These are phyloP conservation scores for Pasiphila rectangulata DNA, from an alignment of 2,888 invertebrate species.

Conservation along the genomic window DNA sequence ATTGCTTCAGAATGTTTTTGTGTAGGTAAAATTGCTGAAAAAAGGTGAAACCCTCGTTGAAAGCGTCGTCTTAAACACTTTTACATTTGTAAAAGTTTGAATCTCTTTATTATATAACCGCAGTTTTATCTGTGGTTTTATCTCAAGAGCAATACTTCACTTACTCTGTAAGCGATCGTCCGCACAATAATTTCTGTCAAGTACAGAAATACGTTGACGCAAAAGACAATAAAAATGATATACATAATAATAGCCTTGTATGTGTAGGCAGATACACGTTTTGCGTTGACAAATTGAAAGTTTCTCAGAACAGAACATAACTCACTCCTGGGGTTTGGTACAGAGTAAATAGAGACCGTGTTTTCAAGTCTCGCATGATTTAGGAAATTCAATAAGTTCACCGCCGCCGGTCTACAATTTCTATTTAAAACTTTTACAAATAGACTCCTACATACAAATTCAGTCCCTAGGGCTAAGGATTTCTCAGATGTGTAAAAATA, in stretches of 20 bases:
- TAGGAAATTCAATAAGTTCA: constrained; percentile 3
- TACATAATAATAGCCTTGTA: background rate
- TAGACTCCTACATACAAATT: too few species aligned
- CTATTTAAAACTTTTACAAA: background rate
- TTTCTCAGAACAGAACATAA: constrained; percentile 14
- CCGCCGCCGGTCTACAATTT: background rate
- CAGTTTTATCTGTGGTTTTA: background rate
- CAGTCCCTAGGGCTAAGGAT: too few species aligned
- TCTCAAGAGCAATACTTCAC: background rate
- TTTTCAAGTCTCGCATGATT: constrained; percentile 12
- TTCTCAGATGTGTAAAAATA: too few species aligned
- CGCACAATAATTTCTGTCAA: constrained; percentile 41
- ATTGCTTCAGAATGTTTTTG: too few species aligned
- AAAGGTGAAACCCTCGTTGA: too few species aligned
- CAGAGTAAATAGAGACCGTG: constrained; percentile 2
- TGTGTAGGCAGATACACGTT: constrained; percentile 8
- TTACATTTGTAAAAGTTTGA: background rate
- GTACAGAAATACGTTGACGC: constrained; percentile 37
- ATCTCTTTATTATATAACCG: too few species aligned
- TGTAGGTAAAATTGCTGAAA: too few species aligned
- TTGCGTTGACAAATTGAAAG: constrained; percentile 40
- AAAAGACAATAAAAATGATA: constrained; percentile 29
- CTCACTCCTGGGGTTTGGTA: constrained; percentile 6
- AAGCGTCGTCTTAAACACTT: too few species aligned
- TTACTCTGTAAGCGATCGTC: constrained; percentile 26